Evolutionary conservation across 2,888 invertebrate genomes (phyloP).

Genomic region (Cybosia mesomella): DNA sequence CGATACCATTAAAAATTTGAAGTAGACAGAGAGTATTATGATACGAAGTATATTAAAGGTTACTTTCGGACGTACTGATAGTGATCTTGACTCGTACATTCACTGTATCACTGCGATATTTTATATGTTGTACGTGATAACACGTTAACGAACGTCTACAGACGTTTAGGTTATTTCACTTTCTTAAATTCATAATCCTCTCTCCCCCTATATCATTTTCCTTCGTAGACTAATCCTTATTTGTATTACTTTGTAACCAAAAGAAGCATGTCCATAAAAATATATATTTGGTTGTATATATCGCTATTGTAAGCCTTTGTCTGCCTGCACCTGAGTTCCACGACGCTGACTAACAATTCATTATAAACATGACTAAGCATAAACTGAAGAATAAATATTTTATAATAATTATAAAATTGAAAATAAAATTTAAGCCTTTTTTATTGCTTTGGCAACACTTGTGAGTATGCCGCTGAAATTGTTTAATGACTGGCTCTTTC

Average conservation of each 20-base stretch:
- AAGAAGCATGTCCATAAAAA: constrained; percentile 36
- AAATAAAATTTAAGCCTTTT: background rate
- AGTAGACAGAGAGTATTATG: background rate
- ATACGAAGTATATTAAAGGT: background rate
- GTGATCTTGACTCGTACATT: background rate
- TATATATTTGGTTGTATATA: constrained; percentile 30
- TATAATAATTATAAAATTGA: background rate
- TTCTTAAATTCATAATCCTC: background rate
- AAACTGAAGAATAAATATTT: constrained; percentile 13
- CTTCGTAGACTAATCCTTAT: constrained; percentile 11
- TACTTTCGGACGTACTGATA: background rate
- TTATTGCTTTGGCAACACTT: constrained; percentile 11
- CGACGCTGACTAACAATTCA: constrained; percentile 56
- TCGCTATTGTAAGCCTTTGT: constrained; percentile 53
- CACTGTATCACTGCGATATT: background rate
- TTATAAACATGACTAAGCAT: constrained; percentile 19
- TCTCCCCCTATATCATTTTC: constrained; percentile 5
- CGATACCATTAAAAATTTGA: no score
- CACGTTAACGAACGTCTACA: background rate
- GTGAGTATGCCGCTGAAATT: constrained; percentile 35
- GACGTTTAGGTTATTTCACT: background rate
- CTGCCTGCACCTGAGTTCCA: constrained; percentile 67
- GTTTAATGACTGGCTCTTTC: background rate
- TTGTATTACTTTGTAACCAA: constrained; percentile 11
- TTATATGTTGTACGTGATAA: background rate